Evolutionary conservation across 2,113 vertebrate genomes (phyloP).

Genomic region (Coptodon bakossiorum): DNA sequence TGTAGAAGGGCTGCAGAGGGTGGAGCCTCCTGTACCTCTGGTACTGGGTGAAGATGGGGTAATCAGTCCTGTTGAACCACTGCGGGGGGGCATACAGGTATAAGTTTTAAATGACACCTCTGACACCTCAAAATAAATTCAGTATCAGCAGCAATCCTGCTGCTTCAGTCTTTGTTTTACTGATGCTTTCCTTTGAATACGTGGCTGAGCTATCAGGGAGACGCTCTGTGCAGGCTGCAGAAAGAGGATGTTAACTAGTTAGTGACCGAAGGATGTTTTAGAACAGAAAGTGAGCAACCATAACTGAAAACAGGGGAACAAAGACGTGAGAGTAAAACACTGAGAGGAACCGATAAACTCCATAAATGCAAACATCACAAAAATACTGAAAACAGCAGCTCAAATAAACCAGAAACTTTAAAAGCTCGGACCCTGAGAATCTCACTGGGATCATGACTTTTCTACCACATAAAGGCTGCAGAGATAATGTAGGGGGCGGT

Average conservation of each 20-base stretch:
- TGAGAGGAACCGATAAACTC: not conserved
- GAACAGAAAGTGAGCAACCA: not conserved
- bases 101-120: not conserved
- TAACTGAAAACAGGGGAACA: not conserved
- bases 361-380: not conserved
- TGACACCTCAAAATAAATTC: not conserved
- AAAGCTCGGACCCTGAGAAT: not conserved
- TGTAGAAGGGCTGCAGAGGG: constrained; percentile 74
- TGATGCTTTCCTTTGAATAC: not conserved
- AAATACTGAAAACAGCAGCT: not conserved
- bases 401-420: not conserved
- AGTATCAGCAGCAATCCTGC: not conserved
- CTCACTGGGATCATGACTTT: not conserved
- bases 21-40: constrained; percentile 69
- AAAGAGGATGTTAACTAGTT: not conserved
- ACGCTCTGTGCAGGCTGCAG: not conserved
- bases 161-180: not conserved
- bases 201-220: not conserved
- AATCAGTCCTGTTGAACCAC: constrained; percentile 77
- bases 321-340: too few relatives aligned
- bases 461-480: not conserved
- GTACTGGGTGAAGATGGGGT: constrained; percentile 77
- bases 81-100: not conserved
- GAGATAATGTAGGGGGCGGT: not conserved
- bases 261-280: not conserved